Conservation (phyloP, 2,113 vertebrate genomes). For the Balaeniceps rex region DNA sequence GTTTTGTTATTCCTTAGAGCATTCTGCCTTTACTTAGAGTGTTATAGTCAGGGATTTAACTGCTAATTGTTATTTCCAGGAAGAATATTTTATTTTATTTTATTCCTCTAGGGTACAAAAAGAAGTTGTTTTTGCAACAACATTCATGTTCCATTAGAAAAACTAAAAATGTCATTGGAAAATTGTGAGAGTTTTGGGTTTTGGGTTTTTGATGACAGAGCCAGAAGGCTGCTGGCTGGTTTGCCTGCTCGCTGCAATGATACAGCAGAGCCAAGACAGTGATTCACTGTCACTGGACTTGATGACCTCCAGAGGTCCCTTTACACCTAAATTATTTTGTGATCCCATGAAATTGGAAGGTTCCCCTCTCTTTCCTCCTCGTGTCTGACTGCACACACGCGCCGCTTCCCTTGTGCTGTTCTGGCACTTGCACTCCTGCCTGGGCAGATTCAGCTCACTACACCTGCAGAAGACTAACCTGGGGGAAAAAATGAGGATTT, state of each 20-base stretch:
- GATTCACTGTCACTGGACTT: not conserved
- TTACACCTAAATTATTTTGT: not conserved
- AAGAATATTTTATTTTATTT: not conserved
- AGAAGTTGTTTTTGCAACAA: not conserved
- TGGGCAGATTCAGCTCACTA: not conserved
- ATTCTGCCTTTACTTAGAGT: not conserved
- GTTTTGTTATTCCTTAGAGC: slow-evolving; percentile 20
- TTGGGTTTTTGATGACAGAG: not conserved
- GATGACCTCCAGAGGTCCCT: not conserved
- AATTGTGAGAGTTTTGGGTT: not conserved
- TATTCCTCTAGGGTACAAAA: not conserved
- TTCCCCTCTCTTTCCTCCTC: not conserved
- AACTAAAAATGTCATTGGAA: not conserved
- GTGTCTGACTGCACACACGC: not conserved
- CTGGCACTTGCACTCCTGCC: not conserved
- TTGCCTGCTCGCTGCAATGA: not conserved
- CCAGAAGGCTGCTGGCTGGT: not conserved
- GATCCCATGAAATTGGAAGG: not conserved
- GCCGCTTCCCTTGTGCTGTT: not conserved
- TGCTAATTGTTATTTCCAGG: not conserved
- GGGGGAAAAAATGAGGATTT: not conserved
- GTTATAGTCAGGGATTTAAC: not conserved
- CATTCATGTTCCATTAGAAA: not conserved
- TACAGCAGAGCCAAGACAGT: not conserved
- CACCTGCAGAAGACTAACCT: not conserved